phyloP scores from a whole-genome alignment of 2,113 vertebrate species.

The Centropus bengalensis region DNA sequence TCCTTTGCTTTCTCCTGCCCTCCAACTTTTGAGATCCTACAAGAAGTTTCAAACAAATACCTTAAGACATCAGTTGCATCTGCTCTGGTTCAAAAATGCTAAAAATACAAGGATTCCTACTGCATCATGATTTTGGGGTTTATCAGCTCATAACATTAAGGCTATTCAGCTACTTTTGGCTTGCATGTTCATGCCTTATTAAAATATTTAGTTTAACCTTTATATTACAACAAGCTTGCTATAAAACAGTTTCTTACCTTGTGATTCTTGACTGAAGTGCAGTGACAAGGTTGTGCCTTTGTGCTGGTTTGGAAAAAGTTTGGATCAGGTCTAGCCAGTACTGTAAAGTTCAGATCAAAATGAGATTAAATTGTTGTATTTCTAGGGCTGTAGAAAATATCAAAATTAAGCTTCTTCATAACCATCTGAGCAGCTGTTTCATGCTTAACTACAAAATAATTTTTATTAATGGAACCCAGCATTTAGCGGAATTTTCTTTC shows the following conservation, averaged over 20 bases:
- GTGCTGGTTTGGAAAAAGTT: not conserved
- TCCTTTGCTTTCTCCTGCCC: not conserved
- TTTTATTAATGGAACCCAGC: not conserved
- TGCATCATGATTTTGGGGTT: not conserved
- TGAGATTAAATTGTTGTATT: not conserved
- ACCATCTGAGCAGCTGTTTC: not conserved
- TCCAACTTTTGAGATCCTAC: not conserved
- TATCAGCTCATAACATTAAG: not conserved
- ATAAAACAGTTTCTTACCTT: not conserved
- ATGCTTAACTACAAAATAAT: not conserved
- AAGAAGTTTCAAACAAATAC: not conserved
- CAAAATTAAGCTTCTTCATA: not conserved
- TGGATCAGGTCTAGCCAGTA: not conserved
- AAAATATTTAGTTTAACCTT: not conserved
- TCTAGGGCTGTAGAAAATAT: not conserved
- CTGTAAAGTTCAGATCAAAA: not conserved
- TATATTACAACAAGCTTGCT: not conserved
- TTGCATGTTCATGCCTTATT: not conserved
- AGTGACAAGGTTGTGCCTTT: not conserved
- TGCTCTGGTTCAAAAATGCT: not conserved
- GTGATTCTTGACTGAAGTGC: not conserved
- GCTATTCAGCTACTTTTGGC: not conserved
- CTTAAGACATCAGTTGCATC: not conserved
- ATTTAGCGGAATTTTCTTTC: not conserved
- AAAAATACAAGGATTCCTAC: not conserved